Evolutionary conservation across 2,113 vertebrate genomes (phyloP).

Genomic region (Brachyistius frenatus): DNA sequence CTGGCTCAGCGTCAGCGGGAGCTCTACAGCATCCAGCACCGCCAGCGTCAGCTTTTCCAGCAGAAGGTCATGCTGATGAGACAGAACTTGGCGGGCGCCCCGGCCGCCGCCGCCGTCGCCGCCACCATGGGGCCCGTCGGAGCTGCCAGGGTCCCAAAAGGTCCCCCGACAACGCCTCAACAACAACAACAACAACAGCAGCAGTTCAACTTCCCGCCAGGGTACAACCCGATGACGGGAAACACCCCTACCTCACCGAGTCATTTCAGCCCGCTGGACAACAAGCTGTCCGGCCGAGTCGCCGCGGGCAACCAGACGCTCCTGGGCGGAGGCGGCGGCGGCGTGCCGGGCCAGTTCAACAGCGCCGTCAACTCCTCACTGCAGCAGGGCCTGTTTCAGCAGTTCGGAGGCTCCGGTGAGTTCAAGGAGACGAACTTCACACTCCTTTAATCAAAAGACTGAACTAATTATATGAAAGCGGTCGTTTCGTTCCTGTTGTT

Average conservation of each 20-base stretch:
- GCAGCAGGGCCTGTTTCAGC: constrained; percentile 93
- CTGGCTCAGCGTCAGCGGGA: constrained; percentile 94
- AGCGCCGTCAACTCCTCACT: constrained; percentile 85
- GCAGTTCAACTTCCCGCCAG: constrained; percentile 90
- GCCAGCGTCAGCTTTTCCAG: constrained; percentile 94
- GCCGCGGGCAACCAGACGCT: constrained; percentile 87
- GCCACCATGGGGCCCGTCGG: constrained; percentile 82
- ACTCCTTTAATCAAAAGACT: too few species aligned
- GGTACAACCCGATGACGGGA: constrained; percentile 87
- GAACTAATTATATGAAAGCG: neutral
- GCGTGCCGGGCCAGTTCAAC: constrained; percentile 88
- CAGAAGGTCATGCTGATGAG: constrained; percentile 94
- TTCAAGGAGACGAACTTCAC: neutral
- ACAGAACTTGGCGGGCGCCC: constrained; percentile 86
- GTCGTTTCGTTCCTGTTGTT: neutral
- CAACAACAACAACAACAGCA: constrained; percentile 73
- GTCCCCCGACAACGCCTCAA: constrained; percentile 77
- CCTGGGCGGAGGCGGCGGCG: constrained; percentile 73
- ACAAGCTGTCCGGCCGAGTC: constrained; percentile 82
- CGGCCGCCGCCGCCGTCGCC: constrained; percentile 72
- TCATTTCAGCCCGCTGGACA: constrained; percentile 89
- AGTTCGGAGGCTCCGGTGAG: constrained; percentile 89
- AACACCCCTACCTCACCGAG: constrained; percentile 90
- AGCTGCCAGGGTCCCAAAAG: constrained; percentile 84
- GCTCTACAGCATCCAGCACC: constrained; percentile 94